phyloP scores from a whole-genome alignment of 1,140 invertebrate genomes.

The Bombus breviceps region DNA sequence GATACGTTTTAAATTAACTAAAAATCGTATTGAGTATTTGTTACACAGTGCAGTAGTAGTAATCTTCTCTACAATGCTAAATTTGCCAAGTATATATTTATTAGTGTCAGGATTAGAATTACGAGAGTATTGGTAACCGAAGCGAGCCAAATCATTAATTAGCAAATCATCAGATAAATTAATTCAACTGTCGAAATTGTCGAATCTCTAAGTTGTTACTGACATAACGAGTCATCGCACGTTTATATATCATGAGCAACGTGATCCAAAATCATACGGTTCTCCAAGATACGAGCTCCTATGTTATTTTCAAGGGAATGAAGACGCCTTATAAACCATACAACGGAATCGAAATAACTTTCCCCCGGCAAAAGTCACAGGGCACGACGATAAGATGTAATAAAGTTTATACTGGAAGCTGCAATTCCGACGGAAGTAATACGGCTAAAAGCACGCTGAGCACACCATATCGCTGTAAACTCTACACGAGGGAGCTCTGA shows the following conservation, averaged over 20 bases:
- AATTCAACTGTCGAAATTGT: background rate
- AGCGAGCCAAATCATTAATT: background rate
- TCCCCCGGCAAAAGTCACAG: constrained; percentile 1
- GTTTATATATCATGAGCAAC: background rate
- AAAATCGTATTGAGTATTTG: background rate
- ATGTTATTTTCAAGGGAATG: background rate
- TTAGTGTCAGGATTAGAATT: background rate
- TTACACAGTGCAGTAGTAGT: background rate
- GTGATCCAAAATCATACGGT: background rate
- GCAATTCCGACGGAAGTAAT: constrained; percentile 51
- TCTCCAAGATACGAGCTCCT: background rate
- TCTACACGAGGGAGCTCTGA: constrained; percentile 31
- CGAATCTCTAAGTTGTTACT: background rate
- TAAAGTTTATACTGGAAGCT: constrained; percentile 46
- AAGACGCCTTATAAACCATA: constrained; percentile 2
- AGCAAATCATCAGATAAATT: background rate
- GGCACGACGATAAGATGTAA: constrained; percentile 39
- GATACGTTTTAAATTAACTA: background rate
- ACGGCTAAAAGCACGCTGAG: constrained; percentile 41
- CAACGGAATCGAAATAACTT: constrained; percentile 44
- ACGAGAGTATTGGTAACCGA: too few species aligned
- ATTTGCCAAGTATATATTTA: background rate
- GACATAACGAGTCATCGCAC: background rate
- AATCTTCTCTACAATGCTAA: background rate
- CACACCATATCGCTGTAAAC: constrained; percentile 35